Conservation (phyloP, 2,888 invertebrate genomes). For the Ormyrus pomaceus region DNA sequence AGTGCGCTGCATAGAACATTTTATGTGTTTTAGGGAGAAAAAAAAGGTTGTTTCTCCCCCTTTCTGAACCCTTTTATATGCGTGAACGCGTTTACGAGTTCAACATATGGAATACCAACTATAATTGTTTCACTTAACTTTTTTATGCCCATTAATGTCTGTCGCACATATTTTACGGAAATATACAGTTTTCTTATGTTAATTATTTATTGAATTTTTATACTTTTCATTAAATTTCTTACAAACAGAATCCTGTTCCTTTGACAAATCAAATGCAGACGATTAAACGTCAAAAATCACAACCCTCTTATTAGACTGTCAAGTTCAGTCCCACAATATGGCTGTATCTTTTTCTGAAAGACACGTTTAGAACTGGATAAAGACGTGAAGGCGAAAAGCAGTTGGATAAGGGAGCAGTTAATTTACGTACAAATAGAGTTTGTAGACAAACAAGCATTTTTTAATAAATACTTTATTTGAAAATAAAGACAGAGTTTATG, state of each 20-base stretch:
- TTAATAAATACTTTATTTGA: too few relatives aligned
- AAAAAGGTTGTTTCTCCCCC: conserved; percentile 15
- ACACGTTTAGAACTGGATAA: too few relatives aligned
- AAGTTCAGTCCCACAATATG: background rate
- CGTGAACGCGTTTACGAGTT: conserved; percentile 45
- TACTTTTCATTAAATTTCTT: too few relatives aligned
- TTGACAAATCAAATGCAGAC: conserved; percentile 17
- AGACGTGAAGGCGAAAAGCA: too few relatives aligned
- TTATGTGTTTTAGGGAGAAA: conserved; percentile 38
- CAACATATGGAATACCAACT: conserved; percentile 46
- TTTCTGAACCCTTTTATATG: conserved; percentile 25
- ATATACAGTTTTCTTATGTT: too few relatives aligned
- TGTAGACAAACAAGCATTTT: too few relatives aligned
- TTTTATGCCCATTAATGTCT: background rate
- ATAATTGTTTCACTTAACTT: conserved; percentile 34
- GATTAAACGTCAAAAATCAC: conserved; percentile 6
- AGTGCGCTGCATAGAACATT: conserved; percentile 15
- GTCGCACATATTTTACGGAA: conserved; percentile 13
- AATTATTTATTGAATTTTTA: too few relatives aligned
- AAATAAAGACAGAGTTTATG: too few relatives aligned
- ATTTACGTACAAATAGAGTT: too few relatives aligned
- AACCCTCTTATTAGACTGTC: conserved; percentile 13
- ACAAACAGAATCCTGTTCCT: background rate
- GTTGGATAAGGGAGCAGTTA: too few relatives aligned
- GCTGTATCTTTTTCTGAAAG: too few relatives aligned